Conservation (phyloP, 2,888 invertebrate species). For the Mesochorus sp. region DNA sequence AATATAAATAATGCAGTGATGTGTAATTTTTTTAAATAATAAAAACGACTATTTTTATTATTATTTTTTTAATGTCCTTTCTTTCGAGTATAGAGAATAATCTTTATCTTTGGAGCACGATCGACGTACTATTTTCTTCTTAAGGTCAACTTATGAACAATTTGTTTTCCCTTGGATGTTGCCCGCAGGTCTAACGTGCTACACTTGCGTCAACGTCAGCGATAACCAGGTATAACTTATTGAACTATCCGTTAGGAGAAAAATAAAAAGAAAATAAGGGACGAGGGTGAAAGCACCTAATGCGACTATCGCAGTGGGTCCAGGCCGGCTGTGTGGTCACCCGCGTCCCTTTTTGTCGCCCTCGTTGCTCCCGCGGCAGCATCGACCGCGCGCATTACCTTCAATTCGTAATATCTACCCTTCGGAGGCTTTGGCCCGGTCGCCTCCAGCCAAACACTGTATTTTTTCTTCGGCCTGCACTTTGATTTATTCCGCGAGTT, state of each 20-base stretch:
- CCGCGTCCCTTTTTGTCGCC: conserved; percentile 25
- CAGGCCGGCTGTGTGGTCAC: conserved; percentile 55
- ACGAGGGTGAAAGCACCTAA: conserved; percentile 70
- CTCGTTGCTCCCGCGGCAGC: not conserved
- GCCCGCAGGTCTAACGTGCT: conserved; percentile 83
- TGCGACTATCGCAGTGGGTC: conserved; percentile 69
- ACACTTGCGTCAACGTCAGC: conserved; percentile 86
- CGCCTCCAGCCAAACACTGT: no score
- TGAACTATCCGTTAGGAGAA: not conserved
- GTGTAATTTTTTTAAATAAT: not conserved
- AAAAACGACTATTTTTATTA: not conserved
- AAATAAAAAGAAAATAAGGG: conserved; percentile 65
- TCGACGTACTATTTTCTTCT: no score
- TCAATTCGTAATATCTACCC: conserved; percentile 9
- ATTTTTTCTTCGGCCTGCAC: conserved; percentile 12
- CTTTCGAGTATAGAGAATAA: not conserved
- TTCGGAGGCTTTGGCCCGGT: conserved; percentile 36
- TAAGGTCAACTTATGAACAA: conserved; percentile 2
- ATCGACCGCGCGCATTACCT: conserved; percentile 1
- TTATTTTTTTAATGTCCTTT: not conserved
- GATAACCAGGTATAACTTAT: conserved; percentile 83
- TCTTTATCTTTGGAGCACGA: no score
- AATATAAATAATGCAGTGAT: no score
- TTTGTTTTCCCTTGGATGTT: conserved; percentile 66
- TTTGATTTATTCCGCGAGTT: conserved; percentile 54